Evolutionary conservation across 2,888 invertebrate species (phyloP).

Genomic region (Eutolmus rufibarbis): DNA sequence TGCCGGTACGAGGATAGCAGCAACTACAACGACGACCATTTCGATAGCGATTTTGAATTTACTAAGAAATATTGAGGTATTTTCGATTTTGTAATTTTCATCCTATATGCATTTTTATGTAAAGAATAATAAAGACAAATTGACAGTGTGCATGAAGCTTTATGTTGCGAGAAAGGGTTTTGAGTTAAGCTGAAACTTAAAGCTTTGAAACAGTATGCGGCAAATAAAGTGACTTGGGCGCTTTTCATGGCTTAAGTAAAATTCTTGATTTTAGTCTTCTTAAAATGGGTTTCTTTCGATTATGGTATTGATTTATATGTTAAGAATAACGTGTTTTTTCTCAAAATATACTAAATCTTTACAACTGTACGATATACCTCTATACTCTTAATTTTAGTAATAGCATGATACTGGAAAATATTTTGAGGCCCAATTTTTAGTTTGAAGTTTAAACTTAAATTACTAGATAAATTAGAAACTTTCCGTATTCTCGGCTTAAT

Average conservation of each 20-base stretch:
- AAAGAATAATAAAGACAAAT: neutral
- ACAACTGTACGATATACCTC: too few species aligned
- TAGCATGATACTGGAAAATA: too few species aligned
- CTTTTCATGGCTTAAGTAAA: neutral
- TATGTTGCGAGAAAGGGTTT: neutral
- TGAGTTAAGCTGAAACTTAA: neutral
- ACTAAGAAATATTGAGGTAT: conserved; percentile 53
- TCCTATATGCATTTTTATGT: neutral
- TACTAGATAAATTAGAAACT: too few species aligned
- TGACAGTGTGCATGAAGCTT: neutral
- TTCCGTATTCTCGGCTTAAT: too few species aligned
- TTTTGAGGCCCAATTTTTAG: too few species aligned
- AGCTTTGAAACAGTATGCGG: neutral
- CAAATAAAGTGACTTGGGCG: neutral
- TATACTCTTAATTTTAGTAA: too few species aligned
- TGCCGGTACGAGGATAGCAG: conserved; percentile 44
- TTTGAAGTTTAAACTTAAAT: too few species aligned
- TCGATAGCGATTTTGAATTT: conserved; percentile 58
- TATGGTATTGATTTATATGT: neutral
- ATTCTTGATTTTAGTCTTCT: too few species aligned
- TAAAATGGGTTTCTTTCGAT: neutral
- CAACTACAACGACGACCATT: conserved; percentile 50
- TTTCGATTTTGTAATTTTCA: neutral
- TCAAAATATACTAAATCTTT: neutral
- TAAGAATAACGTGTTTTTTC: neutral